Evolutionary conservation across 2,797 vertebrate genomes (phyloP), one percentile per base, ranked within the genome.

Genomic region (Leontopithecus rosalia): DNA sequence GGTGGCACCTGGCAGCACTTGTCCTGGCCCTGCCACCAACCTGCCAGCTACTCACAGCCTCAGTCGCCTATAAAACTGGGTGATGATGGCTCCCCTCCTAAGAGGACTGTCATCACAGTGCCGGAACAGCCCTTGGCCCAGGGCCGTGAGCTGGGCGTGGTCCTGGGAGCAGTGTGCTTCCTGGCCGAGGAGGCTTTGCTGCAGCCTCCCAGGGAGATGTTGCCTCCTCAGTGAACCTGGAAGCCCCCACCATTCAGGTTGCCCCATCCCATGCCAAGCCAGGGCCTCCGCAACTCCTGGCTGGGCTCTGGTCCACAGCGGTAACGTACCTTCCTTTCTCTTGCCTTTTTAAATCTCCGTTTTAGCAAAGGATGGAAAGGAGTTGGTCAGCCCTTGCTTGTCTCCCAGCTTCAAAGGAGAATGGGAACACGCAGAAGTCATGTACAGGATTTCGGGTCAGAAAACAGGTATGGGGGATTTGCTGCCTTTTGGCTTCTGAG

Each of bases 321-420:
- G 28, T 80, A 4, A 33, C 14, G 5, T 30, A 61, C 50, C 39
- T 89, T 82, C 84, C 48, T 77, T 89, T 98, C 96, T 96, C 46
- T 55, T 55, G 28, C 36, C 39, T 41, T 57, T 11, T 81, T 57
- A 19, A 28, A 58, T 91, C 48, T 84, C n/a, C 86, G 19, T 95
- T 97, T 89, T 98, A 99, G 99, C 98, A 96, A 98, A 97, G 95
- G 98, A 99, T 98, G 99, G 98, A 90, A 98, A 98, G 70, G 99
- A 99, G 91, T 98, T 99, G 97, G 92, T 99, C 97, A 99, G 99
- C 94, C 99, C 99, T 50, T 99, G 99, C 98, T 98, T 99, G 83
- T 97, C 99, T 95, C 98, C 99, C 30, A 98, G 98, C 86, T 99
- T 99, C 98, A 98, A 98, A 33, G 99, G 99, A 3, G 98, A 98